Conservation (phyloP, 2,113 vertebrate species). For the Dasyprocta punctata region DNA sequence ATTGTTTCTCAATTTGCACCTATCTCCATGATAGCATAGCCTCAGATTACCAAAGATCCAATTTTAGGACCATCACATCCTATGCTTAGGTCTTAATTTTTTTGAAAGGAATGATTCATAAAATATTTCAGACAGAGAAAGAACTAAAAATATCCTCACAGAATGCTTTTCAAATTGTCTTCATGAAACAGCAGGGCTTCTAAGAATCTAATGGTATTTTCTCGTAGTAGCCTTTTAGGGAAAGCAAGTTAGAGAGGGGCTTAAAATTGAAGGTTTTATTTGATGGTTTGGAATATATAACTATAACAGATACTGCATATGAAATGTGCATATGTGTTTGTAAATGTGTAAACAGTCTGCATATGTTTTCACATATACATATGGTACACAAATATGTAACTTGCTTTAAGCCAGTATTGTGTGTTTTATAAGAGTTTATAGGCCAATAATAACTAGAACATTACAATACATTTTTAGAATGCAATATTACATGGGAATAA, state of each 20-base stretch:
- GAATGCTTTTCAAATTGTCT: neutral
- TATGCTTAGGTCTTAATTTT: neutral
- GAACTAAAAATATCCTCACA: neutral
- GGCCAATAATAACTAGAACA: neutral
- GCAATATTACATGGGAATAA: neutral
- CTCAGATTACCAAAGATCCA: neutral
- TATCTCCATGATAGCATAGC: neutral
- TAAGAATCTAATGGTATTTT: neutral
- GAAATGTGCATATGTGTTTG: too few species aligned
- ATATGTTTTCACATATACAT: neutral
- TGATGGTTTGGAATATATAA: neutral
- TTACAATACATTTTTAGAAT: neutral
- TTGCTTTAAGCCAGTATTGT: neutral
- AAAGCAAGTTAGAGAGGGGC: neutral
- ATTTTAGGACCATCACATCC: neutral
- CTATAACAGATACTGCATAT: neutral
- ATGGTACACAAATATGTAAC: neutral
- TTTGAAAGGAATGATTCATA: neutral
- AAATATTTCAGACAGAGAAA: neutral
- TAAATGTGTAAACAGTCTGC: too few species aligned
- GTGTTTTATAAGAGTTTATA: neutral
- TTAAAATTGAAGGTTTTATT: neutral
- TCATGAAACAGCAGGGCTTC: neutral
- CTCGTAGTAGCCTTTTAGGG: too few species aligned
- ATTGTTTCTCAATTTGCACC: neutral